These are phyloP conservation scores for Spatulosminthurus flaviceps DNA, from an alignment of 2,888 invertebrate species.

Conservation along the genomic window DNA sequence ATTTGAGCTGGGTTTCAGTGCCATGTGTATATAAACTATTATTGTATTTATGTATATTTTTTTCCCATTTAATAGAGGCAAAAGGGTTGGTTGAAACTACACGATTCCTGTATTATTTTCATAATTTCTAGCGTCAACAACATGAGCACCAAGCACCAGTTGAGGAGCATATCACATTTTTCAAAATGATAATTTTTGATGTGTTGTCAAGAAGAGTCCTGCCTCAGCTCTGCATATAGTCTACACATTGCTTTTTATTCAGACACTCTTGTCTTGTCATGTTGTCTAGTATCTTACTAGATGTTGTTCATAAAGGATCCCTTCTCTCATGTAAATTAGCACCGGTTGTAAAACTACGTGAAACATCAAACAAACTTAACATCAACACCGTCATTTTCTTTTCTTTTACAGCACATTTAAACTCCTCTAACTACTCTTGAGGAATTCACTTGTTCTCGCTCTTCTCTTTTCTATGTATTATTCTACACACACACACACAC, in stretches of 20 bases:
- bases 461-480: too few relatives aligned
- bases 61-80: too few relatives aligned
- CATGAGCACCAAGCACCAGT: too few relatives aligned
- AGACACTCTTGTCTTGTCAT: slow-evolving; percentile 8
- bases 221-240: neutral
- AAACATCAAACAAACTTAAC: slow-evolving; percentile 11
- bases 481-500: too few relatives aligned
- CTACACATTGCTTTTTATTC: too few relatives aligned
- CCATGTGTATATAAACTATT: neutral
- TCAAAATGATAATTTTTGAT: neutral
- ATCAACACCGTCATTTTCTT: slow-evolving; percentile 9
- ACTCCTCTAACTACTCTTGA: neutral
- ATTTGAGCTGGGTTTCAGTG: too few relatives aligned
- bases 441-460: too few relatives aligned
- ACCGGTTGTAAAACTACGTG: slow-evolving; percentile 14
- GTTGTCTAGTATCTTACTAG: too few relatives aligned
- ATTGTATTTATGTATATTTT: neutral
- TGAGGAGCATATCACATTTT: neutral
- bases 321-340: slow-evolving; percentile 18
- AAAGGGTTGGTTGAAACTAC: neutral
- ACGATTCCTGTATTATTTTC: slow-evolving; percentile 9
- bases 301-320: too few relatives aligned
- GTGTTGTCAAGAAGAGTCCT: neutral
- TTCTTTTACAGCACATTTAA: slow-evolving; percentile 6
- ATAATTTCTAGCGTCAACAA: neutral